phyloP scores from a whole-genome alignment of 1,140 invertebrate species.

The Bradynema listronoti region DNA sequence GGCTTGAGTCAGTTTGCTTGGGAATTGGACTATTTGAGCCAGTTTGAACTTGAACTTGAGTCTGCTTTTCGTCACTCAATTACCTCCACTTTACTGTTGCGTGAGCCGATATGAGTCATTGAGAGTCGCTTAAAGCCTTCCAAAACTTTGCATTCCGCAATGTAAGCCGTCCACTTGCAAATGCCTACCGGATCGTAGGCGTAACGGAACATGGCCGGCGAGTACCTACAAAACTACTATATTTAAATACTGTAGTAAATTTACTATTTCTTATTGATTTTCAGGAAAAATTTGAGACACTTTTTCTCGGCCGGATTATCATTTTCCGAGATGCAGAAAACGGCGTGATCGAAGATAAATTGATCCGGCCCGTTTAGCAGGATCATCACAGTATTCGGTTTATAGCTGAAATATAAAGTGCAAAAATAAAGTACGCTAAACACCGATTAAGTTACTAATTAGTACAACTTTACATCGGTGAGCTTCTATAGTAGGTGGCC shows the following conservation, averaged over 20 bases:
- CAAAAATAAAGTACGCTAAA: conserved; percentile 6
- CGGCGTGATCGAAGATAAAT: conserved; percentile 1
- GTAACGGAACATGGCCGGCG: conserved; percentile 18
- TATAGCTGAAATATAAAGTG: conserved; percentile 31
- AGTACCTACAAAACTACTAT: neutral
- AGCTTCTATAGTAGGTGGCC: conserved; percentile 12
- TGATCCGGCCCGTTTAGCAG: conserved; percentile 39
- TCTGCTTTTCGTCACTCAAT: no score
- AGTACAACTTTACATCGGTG: conserved; percentile 11
- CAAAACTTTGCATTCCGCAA: conserved; percentile 26
- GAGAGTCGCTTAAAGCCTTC: conserved; percentile 3
- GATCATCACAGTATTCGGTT: conserved; percentile 41
- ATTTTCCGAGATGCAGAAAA: conserved; percentile 13
- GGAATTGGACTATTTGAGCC: no score
- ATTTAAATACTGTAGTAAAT: neutral
- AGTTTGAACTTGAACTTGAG: no score
- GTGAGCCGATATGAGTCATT: neutral
- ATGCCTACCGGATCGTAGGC: conserved; percentile 34
- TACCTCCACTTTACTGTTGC: neutral
- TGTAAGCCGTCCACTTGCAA: conserved; percentile 46
- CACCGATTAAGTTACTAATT: conserved; percentile 8
- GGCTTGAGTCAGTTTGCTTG: conserved; percentile 26
- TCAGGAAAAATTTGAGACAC: neutral
- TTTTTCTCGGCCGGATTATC: conserved; percentile 2
- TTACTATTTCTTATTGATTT: neutral